These are phyloP conservation scores for Probaryconus sp. DNA, from an alignment of 1,140 invertebrate species.

Conservation along the genomic window DNA sequence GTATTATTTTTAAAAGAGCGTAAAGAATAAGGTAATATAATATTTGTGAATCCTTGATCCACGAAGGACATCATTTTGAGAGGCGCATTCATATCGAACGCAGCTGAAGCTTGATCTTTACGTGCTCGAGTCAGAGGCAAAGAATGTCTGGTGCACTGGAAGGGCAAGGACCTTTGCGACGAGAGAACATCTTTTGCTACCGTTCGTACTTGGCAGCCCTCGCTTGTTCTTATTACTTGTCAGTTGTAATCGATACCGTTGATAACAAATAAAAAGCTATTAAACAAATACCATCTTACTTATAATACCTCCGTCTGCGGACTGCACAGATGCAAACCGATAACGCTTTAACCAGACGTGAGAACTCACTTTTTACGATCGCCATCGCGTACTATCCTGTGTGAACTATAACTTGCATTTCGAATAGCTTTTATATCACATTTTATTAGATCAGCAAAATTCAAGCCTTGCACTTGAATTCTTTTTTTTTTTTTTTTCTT, in stretches of 20 bases:
- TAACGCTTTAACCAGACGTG: slow-evolving; percentile 15
- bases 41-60: too few species aligned
- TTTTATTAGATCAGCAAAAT: too few species aligned
- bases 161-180: slow-evolving; percentile 64
- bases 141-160: slow-evolving; percentile 38
- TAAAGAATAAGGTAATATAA: too few species aligned
- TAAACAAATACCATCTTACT: slow-evolving; percentile 20
- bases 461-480: too few species aligned
- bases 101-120: slow-evolving; percentile 27
- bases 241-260: slow-evolving; percentile 45
- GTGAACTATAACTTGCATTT: not conserved
- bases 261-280: slow-evolving; percentile 38
- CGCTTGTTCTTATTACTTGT: slow-evolving; percentile 26
- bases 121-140: slow-evolving; percentile 27
- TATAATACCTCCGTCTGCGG: too few species aligned
- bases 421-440: too few species aligned
- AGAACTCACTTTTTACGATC: slow-evolving; percentile 32
- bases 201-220: slow-evolving; percentile 29
- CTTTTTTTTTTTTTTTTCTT: too few species aligned
- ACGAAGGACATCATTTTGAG: slow-evolving; percentile 23
- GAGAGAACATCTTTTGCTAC: slow-evolving; percentile 58
- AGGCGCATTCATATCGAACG: slow-evolving; percentile 20
- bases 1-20: too few species aligned
- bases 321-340: slow-evolving; percentile 22
- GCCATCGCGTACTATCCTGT: not conserved